A percentile compares a stretch with the other conserved stretches of the same genome.
phyloP scores from a whole-genome alignment of 2,113 vertebrate species.

The Melanocharis versteri region DNA sequence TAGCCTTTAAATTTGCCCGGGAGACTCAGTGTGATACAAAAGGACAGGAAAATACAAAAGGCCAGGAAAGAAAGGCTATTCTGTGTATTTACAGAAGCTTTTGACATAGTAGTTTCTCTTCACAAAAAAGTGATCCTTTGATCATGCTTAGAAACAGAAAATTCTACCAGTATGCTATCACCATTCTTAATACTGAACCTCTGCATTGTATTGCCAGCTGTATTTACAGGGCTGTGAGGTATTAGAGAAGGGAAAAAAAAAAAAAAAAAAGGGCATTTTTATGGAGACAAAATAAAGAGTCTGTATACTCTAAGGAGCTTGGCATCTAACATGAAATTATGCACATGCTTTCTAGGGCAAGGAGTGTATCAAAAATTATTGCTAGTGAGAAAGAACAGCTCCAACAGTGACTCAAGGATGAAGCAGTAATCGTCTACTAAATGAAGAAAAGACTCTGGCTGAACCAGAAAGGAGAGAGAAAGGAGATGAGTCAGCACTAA shows the following conservation, averaged over 20 bases:
- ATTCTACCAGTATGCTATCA: background rate
- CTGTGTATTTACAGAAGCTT: background rate
- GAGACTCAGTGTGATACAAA: background rate
- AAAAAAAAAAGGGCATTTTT: background rate
- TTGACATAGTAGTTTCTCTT: background rate
- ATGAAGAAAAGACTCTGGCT: background rate
- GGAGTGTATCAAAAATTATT: background rate
- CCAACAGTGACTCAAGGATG: background rate
- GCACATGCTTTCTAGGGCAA: background rate
- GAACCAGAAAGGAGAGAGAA: background rate
- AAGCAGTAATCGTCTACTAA: background rate
- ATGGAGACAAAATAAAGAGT: background rate
- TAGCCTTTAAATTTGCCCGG: conserved; percentile 2
- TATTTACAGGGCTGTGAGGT: background rate
- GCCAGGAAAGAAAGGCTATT: background rate
- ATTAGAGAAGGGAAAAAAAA: too few species aligned
- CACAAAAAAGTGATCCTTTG: background rate
- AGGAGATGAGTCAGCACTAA: background rate
- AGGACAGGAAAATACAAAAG: conserved; percentile 22
- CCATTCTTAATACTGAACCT: background rate
- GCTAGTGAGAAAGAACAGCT: background rate
- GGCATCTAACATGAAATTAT: background rate
- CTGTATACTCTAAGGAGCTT: background rate
- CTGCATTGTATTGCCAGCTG: background rate
- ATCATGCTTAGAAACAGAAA: background rate